These are phyloP conservation scores for Halocaridina rubra DNA, from an alignment of 2,888 invertebrate genomes.

Conservation along the genomic window DNA sequence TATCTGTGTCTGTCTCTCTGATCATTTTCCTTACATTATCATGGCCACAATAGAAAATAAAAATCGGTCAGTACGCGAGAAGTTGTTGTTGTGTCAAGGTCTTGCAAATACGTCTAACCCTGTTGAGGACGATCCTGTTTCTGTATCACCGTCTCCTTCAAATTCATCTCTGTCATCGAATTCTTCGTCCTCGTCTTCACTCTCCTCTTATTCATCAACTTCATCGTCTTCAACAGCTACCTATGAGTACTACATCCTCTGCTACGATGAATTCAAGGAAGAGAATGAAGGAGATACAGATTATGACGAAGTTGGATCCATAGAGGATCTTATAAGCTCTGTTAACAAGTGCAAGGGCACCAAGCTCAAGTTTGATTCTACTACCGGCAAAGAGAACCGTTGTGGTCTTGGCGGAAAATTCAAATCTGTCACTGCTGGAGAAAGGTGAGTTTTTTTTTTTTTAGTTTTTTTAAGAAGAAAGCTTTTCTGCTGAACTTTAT, in stretches of 20 bases:
- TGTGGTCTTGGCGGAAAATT: neutral
- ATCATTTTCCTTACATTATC: too few species aligned
- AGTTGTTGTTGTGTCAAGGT: too few species aligned
- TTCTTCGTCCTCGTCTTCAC: neutral
- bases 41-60: too few species aligned
- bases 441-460: slow-evolving; percentile 9
- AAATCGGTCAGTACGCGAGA: too few species aligned
- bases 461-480: too few species aligned
- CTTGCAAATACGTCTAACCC: neutral
- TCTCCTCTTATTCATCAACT: neutral
- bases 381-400: neutral
- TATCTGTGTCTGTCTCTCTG: too few species aligned
- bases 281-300: neutral
- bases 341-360: neutral
- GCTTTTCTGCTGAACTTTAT: too few species aligned
- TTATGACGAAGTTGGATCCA: neutral
- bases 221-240: slow-evolving; percentile 19
- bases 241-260: slow-evolving; percentile 16
- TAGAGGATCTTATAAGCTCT: neutral
- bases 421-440: neutral
- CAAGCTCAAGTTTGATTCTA: neutral
- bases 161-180: neutral
- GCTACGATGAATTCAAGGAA: slow-evolving; percentile 4
- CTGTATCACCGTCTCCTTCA: neutral
- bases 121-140: neutral